Evolutionary conservation across 2,797 vertebrate species (phyloP), one percentile per base, ranked within the genome.

Genomic region (Enteromius paludinosus): DNA sequence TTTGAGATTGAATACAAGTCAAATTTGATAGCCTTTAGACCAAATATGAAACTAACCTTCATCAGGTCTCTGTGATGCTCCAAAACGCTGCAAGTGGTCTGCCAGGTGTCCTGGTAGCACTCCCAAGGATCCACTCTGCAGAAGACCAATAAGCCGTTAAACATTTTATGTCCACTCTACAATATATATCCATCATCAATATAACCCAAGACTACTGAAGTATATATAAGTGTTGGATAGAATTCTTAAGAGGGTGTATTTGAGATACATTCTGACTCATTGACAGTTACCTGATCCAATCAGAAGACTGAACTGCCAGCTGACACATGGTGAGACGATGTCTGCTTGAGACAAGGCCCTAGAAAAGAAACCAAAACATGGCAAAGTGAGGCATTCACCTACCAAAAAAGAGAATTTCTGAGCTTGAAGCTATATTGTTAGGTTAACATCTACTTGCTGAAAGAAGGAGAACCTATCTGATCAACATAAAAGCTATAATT

Each of bases 321-420:
- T 99, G 98, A 90, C 97, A 99, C 98, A 99, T 99, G 92, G 95
- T 97, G 89, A 99, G 93, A 49, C 98, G 97, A 88, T 99, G 98
- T 90, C 94, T 94, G 92, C 98, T 99, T 0, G 97, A 94, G 81
- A 99, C 97, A 12, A 99, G 94, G 56, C 98, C 98, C 98, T 99
- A 92, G 56, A 30, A 23, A 41, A 68, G 11, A 23, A 30, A 83
- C 28, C 12, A 30, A 75, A 18, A 66, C 33, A 28, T n/a, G 18
- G 35, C 20, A 59, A 78, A 79, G 10, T 62, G 14, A 73, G 41
- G 10, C 35, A 18, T 54, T n/a, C n/a, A 18, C 5, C 65, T 20
- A 56, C 20, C 28, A 41, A 38, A 43, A 18, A 56, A 45, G 38
- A 23, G 14, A 15, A 49, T 20, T n/a, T 61, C 10, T 70, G 49